phyloP scores from a whole-genome alignment of 2,888 invertebrate species.

The Graphium colonna region DNA sequence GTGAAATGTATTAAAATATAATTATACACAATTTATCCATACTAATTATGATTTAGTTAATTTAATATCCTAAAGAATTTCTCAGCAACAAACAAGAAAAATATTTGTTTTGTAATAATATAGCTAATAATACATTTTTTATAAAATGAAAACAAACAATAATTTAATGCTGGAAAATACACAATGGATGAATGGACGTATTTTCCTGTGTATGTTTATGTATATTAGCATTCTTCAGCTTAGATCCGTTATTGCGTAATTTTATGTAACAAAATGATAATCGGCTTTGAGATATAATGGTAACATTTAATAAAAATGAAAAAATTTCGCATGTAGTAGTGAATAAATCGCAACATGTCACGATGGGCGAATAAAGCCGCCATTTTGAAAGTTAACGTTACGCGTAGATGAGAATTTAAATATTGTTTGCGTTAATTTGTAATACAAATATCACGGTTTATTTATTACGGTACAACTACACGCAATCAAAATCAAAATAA shows the following conservation, averaged over 20 bases:
- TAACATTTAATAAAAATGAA: no score
- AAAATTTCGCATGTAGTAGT: conserved; percentile 23
- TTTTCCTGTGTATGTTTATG: no score
- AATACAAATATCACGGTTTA: not conserved
- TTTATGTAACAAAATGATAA: no score
- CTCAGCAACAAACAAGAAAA: no score
- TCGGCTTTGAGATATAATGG: no score
- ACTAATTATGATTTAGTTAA: no score
- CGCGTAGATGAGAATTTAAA: conserved; percentile 62
- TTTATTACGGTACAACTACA: not conserved
- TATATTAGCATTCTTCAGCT: no score
- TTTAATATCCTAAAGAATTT: no score
- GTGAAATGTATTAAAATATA: no score
- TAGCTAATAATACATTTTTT: no score
- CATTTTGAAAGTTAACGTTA: conserved; percentile 55
- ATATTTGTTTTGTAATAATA: not conserved
- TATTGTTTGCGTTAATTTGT: conserved; percentile 37
- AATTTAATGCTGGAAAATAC: not conserved
- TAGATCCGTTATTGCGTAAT: not conserved
- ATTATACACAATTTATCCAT: no score
- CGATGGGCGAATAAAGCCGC: conserved; percentile 64
- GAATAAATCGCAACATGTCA: conserved; percentile 32
- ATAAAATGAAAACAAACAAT: no score
- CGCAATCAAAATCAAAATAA: not conserved
- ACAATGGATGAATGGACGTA: not conserved